Evolutionary conservation across 2,888 invertebrate genomes (phyloP).

Genomic region (Seira ritae): DNA sequence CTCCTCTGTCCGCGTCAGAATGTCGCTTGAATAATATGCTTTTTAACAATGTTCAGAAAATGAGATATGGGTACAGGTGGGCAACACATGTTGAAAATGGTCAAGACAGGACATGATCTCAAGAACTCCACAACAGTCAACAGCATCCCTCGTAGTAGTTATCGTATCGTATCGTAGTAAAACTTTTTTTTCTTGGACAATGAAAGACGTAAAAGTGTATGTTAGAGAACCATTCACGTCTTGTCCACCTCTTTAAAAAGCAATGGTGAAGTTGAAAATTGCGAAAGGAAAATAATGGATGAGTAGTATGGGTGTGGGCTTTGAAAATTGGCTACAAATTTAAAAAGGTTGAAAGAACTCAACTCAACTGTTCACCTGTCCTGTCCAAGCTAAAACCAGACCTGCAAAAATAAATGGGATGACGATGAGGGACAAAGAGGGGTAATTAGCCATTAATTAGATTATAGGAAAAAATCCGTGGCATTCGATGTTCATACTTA

Average conservation of each 20-base stretch:
- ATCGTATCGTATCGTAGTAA: too few relatives aligned
- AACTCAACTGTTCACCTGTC: neutral
- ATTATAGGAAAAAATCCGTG: neutral
- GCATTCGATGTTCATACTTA: neutral
- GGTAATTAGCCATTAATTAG: slow-evolving; percentile 21
- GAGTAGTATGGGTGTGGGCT: slow-evolving; percentile 15
- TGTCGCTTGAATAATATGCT: too few relatives aligned
- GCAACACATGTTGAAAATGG: too few relatives aligned
- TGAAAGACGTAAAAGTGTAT: neutral
- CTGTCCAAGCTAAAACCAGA: neutral
- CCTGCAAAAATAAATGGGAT: neutral
- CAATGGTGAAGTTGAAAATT: neutral
- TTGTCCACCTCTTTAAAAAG: neutral
- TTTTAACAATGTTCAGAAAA: too few relatives aligned
- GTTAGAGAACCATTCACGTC: slow-evolving; percentile 14
- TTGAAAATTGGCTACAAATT: slow-evolving; percentile 1
- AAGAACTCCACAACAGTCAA: too few relatives aligned
- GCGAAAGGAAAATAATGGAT: neutral
- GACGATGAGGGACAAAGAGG: neutral
- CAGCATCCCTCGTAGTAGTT: too few relatives aligned
- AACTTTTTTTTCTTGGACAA: neutral
- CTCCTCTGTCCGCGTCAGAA: too few relatives aligned
- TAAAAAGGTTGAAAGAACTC: neutral
- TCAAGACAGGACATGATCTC: too few relatives aligned
- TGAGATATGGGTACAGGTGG: too few relatives aligned